phyloP scores from a whole-genome alignment of 2,888 invertebrate genomes.

The Blastobasis adustella region DNA sequence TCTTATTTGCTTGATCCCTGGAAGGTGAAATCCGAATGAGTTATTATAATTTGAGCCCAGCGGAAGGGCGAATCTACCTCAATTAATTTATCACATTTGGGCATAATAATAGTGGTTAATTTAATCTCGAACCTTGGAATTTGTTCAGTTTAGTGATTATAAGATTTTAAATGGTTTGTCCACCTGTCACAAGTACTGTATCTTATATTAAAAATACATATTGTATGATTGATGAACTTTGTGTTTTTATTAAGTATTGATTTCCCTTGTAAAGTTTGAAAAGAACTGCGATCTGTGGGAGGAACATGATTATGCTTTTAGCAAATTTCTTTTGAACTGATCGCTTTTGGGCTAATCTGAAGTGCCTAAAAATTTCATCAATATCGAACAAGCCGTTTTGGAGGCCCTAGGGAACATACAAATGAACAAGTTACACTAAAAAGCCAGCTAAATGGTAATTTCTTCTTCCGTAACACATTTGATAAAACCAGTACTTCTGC shows the following conservation, averaged over 20 bases:
- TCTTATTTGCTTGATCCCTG: slow-evolving; percentile 64
- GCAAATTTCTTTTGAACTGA: too few species aligned
- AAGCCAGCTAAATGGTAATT: too few species aligned
- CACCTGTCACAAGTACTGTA: slow-evolving; percentile 74
- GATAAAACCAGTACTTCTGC: too few species aligned
- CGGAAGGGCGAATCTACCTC: slow-evolving; percentile 70
- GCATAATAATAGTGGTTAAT: slow-evolving; percentile 67
- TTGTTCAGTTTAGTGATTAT: slow-evolving; percentile 65
- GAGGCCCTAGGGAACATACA: too few species aligned
- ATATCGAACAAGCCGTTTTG: too few species aligned
- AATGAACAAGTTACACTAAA: too few species aligned
- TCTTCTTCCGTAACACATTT: too few species aligned
- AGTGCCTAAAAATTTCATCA: too few species aligned
- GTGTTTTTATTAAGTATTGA: slow-evolving; percentile 46
- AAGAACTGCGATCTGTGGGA: too few species aligned
- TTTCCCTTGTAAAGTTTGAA: background rate
- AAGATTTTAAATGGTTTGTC: slow-evolving; percentile 62
- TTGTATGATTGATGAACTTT: slow-evolving; percentile 67
- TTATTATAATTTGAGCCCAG: slow-evolving; percentile 65
- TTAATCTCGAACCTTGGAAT: slow-evolving; percentile 52
- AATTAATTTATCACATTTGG: slow-evolving; percentile 73
- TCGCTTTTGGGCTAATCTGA: too few species aligned
- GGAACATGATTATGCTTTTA: too few species aligned
- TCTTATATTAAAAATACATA: slow-evolving; percentile 72
- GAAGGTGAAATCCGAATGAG: slow-evolving; percentile 51